Percentiles rank a stretch among this genome's conserved stretches.
Evolutionary conservation across 2,113 vertebrate genomes (phyloP).

Genomic region (Dasyprocta punctata): DNA sequence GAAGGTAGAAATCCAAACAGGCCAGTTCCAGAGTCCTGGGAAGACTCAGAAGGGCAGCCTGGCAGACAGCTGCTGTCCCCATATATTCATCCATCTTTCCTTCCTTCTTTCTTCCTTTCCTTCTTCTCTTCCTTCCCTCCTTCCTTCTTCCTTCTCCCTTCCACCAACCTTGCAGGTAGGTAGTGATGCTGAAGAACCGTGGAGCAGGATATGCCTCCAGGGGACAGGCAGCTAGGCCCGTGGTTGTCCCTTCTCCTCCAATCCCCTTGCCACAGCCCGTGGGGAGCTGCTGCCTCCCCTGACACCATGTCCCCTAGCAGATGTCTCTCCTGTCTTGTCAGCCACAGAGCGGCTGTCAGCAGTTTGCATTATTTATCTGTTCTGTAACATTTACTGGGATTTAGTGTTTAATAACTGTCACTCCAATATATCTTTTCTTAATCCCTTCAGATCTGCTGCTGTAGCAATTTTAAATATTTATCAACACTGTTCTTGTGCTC

Average conservation of each 20-base stretch:
- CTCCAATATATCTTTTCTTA: slow-evolving; percentile 84
- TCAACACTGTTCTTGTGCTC: slow-evolving; percentile 74
- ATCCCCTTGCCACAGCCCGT: not conserved
- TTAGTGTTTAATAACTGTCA: slow-evolving; percentile 87
- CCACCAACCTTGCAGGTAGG: rapidly evolving
- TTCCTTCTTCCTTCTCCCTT: too few relatives aligned
- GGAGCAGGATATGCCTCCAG: not conserved
- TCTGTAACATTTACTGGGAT: slow-evolving; percentile 83
- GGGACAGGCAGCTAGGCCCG: not conserved
- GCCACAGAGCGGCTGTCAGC: slow-evolving; percentile 66
- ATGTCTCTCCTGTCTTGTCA: slow-evolving; percentile 39
- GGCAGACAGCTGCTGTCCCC: not conserved
- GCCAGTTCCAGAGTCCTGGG: not conserved
- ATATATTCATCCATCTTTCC: not conserved
- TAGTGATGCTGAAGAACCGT: not conserved
- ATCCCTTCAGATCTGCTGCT: slow-evolving; percentile 84
- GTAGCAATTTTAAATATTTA: slow-evolving; percentile 86
- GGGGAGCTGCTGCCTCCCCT: not conserved
- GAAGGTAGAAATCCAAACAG: not conserved
- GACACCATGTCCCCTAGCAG: not conserved
- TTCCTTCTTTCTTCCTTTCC: rapidly evolving
- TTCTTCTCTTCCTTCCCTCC: rapidly evolving
- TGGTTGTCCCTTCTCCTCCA: not conserved
- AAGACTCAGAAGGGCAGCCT: not conserved
- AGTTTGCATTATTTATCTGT: slow-evolving; percentile 83